A percentile compares a stretch with the other conserved stretches of the same genome.
Evolutionary conservation across 2,888 invertebrate species (phyloP).

Genomic region (Taenaris catops): DNA sequence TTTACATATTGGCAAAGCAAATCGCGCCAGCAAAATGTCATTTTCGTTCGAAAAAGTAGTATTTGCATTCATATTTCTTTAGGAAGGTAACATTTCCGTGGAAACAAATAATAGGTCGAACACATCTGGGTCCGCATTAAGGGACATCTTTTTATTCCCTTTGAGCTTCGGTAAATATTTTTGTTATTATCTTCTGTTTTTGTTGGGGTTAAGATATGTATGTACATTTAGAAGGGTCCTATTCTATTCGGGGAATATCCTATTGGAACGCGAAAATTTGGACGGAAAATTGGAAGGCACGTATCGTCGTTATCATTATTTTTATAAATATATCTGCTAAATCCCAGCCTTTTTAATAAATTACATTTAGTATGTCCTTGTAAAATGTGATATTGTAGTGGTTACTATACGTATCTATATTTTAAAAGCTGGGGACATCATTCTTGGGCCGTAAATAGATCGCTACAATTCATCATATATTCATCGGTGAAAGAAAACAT

Average conservation of each 20-base stretch:
- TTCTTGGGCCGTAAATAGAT: too few relatives aligned
- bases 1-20: constrained; percentile 45
- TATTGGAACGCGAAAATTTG: constrained; percentile 14
- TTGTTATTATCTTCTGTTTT: constrained; percentile 64
- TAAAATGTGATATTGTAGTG: too few relatives aligned
- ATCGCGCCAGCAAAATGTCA: constrained; percentile 43
- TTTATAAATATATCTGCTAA: too few relatives aligned
- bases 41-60: constrained; percentile 38
- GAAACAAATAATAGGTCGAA: constrained; percentile 71
- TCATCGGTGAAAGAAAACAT: too few relatives aligned
- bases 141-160: constrained; percentile 75
- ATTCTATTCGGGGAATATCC: constrained; percentile 12
- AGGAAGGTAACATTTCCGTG: constrained; percentile 53
- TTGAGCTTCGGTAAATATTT: constrained; percentile 73
- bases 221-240: constrained; percentile 10
- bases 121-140: constrained; percentile 71
- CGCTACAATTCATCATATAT: too few relatives aligned
- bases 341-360: too few relatives aligned
- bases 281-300: constrained; percentile 5
- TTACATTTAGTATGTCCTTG: too few relatives aligned
- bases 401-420: too few relatives aligned
- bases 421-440: too few relatives aligned
- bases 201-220: constrained; percentile 32
- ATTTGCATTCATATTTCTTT: constrained; percentile 69
- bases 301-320: constrained; percentile 4